Percentiles rank a stretch among this genome's conserved stretches.
Conservation (phyloP, 2,113 vertebrate species). For the Trogon surrucura region DNA sequence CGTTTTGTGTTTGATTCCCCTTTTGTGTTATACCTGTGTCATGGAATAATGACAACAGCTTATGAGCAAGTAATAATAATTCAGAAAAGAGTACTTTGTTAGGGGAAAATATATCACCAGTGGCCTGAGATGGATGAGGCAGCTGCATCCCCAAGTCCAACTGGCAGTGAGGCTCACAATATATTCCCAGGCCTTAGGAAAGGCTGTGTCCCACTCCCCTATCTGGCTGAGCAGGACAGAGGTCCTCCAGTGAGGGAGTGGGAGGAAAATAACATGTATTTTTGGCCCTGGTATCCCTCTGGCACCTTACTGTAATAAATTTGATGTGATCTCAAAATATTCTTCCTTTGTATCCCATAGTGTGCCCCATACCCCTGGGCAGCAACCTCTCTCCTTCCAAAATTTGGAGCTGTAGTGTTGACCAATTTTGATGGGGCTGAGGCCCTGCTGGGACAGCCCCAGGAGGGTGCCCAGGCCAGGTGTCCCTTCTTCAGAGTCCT, state of each 20-base stretch:
- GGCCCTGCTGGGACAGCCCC: neutral
- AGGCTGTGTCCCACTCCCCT: fast-evolving
- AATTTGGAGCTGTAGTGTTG: neutral
- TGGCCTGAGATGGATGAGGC: neutral
- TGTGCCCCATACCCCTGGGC: neutral
- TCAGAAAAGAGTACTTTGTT: neutral
- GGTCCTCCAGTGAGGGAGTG: neutral
- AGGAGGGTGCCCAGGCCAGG: neutral
- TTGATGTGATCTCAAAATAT: neutral
- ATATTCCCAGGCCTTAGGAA: neutral
- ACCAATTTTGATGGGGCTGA: neutral
- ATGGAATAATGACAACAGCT: neutral
- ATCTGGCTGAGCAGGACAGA: neutral
- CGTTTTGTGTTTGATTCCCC: no score
- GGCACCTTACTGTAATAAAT: neutral
- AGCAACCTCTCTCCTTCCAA: neutral
- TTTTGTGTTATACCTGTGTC: neutral
- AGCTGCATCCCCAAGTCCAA: neutral
- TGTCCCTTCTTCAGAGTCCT: neutral
- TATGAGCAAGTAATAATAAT: neutral
- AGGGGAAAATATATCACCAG: neutral
- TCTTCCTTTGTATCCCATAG: fast-evolving
- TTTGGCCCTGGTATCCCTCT: neutral
- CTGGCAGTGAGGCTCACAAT: fast-evolving
- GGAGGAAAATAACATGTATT: neutral